These are phyloP conservation scores for Mimas tiliae DNA, from an alignment of 2,888 invertebrate genomes.

Conservation along the genomic window DNA sequence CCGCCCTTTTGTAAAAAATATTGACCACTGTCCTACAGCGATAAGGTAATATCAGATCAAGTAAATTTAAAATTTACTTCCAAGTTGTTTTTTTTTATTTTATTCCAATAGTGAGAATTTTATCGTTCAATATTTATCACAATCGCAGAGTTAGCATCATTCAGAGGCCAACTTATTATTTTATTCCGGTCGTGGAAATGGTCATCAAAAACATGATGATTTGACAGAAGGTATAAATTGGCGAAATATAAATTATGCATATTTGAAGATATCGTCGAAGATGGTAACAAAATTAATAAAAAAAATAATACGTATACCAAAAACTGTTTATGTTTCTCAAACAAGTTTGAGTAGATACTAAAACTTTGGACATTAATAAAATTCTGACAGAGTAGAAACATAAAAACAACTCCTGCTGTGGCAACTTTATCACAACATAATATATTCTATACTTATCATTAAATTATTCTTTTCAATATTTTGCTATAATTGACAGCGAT, in stretches of 20 bases:
- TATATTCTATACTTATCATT: neutral
- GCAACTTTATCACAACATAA: constrained; percentile 34
- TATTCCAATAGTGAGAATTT: neutral
- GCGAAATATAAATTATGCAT: neutral
- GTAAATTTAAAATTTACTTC: constrained; percentile 1
- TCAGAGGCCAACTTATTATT: neutral
- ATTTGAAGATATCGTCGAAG: constrained; percentile 8
- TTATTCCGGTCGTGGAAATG: neutral
- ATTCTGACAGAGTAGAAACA: constrained; percentile 32
- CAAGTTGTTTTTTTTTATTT: neutral
- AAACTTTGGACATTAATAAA: constrained; percentile 37
- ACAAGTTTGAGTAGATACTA: constrained; percentile 37
- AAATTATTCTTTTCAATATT: neutral
- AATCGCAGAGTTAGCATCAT: neutral
- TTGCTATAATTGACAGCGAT: neutral
- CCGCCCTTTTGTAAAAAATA: neutral
- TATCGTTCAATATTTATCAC: neutral
- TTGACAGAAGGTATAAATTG: neutral
- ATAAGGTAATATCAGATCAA: neutral
- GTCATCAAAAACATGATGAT: neutral
- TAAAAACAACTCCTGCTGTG: constrained; percentile 40
- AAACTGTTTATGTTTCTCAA: constrained; percentile 33
- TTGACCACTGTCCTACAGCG: neutral
- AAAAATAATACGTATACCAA: constrained; percentile 1
- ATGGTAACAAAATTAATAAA: constrained; percentile 13